Conservation (phyloP, 2,797 vertebrate species). For the Phrynocephalus forsythii region DNA sequence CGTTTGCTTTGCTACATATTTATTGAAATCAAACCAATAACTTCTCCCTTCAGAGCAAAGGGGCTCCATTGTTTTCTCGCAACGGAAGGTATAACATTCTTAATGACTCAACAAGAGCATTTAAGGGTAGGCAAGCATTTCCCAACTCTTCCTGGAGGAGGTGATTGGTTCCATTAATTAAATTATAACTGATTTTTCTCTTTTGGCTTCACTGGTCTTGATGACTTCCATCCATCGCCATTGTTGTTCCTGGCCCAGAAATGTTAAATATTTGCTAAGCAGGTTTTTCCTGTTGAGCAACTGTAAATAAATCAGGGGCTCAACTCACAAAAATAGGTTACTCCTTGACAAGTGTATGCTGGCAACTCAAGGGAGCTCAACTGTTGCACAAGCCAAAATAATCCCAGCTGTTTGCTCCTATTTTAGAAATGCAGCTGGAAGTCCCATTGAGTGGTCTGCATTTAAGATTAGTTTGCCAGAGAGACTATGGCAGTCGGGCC, state of each 20-base stretch:
- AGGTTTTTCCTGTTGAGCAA: background rate
- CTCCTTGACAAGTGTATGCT: too few species aligned
- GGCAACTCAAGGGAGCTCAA: too few species aligned
- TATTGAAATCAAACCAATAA: constrained; percentile 61
- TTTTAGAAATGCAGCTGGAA: background rate
- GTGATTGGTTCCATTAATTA: background rate
- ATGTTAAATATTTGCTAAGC: background rate
- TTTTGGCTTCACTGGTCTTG: background rate
- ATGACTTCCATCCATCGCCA: background rate
- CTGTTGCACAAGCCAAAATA: too few species aligned
- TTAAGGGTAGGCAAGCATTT: background rate
- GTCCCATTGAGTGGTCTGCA: background rate
- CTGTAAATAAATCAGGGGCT: background rate
- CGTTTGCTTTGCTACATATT: constrained; percentile 61
- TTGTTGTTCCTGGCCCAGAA: background rate
- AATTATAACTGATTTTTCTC: background rate
- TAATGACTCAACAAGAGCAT: background rate
- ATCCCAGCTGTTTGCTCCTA: background rate
- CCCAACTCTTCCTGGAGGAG: background rate
- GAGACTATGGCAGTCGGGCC: accelerated
- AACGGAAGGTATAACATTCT: background rate
- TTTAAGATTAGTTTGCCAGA: background rate
- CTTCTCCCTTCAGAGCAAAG: constrained; percentile 37
- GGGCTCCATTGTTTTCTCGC: constrained; percentile 5
- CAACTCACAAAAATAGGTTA: background rate